phyloP scores from a whole-genome alignment of 1,140 invertebrate species.

The Microplitis mediator region DNA sequence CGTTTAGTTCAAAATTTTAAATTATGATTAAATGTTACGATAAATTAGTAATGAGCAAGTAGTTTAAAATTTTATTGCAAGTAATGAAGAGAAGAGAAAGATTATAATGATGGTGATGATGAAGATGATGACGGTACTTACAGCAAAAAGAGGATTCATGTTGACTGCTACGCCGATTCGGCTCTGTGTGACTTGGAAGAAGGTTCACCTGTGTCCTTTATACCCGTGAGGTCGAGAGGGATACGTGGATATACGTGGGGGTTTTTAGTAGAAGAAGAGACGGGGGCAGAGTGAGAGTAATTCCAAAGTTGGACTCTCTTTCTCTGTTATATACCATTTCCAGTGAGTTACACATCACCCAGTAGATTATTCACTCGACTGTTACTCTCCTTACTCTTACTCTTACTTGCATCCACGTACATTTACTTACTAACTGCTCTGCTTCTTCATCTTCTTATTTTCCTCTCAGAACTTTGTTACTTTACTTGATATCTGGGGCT shows the following conservation, averaged over 20 bases:
- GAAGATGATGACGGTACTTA: conserved; percentile 47
- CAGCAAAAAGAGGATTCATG: conserved; percentile 63
- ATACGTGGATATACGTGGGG: conserved; percentile 23
- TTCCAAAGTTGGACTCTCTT: conserved; percentile 33
- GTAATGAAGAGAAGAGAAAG: background rate
- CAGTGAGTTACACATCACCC: background rate
- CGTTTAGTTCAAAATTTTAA: background rate
- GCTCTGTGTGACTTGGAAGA: conserved; percentile 57
- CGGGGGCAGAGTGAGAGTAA: conserved; percentile 56
- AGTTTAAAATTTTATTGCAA: background rate
- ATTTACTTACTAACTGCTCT: background rate
- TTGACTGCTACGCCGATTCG: conserved; percentile 60
- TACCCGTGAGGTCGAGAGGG: conserved; percentile 46
- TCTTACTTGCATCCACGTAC: background rate
- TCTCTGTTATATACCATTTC: background rate
- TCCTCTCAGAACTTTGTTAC: background rate
- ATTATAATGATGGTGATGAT: background rate
- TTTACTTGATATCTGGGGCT: conserved; percentile 12
- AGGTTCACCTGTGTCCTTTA: conserved; percentile 59
- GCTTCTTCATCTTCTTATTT: conserved; percentile 10
- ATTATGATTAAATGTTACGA: background rate
- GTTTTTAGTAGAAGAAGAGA: conserved; percentile 43
- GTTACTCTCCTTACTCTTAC: conserved; percentile 19
- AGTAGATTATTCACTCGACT: conserved; percentile 18
- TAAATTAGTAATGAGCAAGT: background rate